phyloP scores from a whole-genome alignment of 2,113 vertebrate species.

The Piprites chloris region DNA sequence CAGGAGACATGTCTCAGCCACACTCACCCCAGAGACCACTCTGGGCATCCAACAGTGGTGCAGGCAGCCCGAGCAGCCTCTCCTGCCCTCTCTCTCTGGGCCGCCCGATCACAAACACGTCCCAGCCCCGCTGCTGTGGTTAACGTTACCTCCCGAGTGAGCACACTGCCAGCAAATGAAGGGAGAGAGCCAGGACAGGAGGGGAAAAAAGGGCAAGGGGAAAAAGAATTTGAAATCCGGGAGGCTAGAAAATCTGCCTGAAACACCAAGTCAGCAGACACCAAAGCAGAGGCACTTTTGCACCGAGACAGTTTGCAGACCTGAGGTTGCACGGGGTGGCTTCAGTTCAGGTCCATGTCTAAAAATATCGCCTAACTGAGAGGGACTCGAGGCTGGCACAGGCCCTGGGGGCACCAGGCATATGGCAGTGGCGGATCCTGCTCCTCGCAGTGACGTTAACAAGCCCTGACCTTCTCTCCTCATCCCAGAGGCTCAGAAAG shows the following conservation, averaged over 20 bases:
- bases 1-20: not conserved
- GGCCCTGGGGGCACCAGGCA: conserved; percentile 47
- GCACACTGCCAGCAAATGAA: not conserved
- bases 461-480: conserved; percentile 63
- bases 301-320: not conserved
- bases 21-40: not conserved
- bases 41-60: rapidly evolving
- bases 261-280: not conserved
- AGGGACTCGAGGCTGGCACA: not conserved
- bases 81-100: not conserved
- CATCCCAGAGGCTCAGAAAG: conserved; percentile 49
- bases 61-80: not conserved
- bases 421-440: not conserved
- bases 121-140: not conserved
- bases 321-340: not conserved
- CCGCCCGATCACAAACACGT: rapidly evolving
- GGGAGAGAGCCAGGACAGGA: rapidly evolving
- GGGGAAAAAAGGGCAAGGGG: not conserved
- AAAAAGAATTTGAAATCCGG: not conserved
- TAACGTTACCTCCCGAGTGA: rapidly evolving
- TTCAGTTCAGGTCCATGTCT: not conserved
- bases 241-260: not conserved
- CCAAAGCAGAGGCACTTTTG: not conserved
- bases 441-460: conserved; percentile 60
- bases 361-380: not conserved